phyloP scores from a whole-genome alignment of 2,888 invertebrate species.

The Zelleria hepariella region DNA sequence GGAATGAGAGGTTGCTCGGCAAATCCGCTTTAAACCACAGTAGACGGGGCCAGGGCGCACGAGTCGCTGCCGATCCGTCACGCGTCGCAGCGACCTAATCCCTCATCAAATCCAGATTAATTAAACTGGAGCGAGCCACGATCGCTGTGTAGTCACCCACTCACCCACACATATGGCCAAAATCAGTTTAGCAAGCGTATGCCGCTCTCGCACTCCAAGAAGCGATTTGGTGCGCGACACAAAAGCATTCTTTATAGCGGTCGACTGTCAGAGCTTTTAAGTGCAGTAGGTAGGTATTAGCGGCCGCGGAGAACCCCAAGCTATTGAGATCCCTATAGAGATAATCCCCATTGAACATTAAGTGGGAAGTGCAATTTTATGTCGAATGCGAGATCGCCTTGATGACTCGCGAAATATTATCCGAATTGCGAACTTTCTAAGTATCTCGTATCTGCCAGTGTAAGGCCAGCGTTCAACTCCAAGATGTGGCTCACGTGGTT shows the following conservation, averaged over 20 bases:
- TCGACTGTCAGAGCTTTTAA: neutral
- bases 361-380: neutral
- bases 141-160: slow-evolving; percentile 34
- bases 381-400: neutral
- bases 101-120: slow-evolving; percentile 70
- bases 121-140: slow-evolving; percentile 53
- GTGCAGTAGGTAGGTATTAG: neutral
- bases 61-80: slow-evolving; percentile 46
- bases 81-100: slow-evolving; percentile 63
- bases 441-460: no score
- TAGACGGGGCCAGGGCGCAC: slow-evolving; percentile 31
- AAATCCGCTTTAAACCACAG: slow-evolving; percentile 60
- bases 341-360: neutral
- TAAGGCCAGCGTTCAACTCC: no score
- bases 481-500: neutral
- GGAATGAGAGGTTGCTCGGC: slow-evolving; percentile 39
- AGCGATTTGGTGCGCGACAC: neutral
- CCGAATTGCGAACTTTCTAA: neutral
- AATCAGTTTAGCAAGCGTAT: neutral
- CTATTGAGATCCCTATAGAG: neutral
- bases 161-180: slow-evolving; percentile 36
- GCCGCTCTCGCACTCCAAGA: neutral
- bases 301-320: neutral
- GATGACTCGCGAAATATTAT: neutral
- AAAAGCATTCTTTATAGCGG: neutral